phyloP scores from a whole-genome alignment of 30 jellyfish, hydroid and myxozoan species.

The Pelagia noctiluca region DNA sequence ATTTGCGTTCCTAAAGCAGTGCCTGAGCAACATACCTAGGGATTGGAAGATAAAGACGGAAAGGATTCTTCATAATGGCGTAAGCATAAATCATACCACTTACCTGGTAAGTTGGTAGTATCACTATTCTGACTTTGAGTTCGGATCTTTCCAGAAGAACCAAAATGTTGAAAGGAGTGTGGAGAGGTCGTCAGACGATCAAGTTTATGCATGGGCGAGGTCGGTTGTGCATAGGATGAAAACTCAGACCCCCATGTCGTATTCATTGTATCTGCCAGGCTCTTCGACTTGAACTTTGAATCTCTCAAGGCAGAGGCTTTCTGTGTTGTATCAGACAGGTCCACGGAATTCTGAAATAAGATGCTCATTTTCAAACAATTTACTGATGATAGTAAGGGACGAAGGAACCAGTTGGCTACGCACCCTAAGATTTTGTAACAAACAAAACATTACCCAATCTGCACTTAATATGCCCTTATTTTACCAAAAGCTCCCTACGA shows the following conservation, averaged over 20 bases:
- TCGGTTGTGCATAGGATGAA: constrained; percentile 44
- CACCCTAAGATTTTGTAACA: too few relatives aligned
- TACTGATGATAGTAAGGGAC: too few relatives aligned
- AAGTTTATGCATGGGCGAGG: constrained; percentile 17
- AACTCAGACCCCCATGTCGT: constrained; percentile 98
- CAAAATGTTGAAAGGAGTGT: constrained; percentile 68
- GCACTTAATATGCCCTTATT: too few relatives aligned
- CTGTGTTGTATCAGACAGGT: neutral
- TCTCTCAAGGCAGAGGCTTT: neutral
- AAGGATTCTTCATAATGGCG: neutral
- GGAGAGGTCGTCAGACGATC: constrained; percentile 49
- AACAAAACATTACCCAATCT: too few relatives aligned
- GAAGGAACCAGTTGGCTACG: too few relatives aligned
- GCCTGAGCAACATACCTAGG: too few relatives aligned
- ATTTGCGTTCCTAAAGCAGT: too few relatives aligned
- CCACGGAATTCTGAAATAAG: constrained; percentile 2
- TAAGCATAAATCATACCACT: neutral
- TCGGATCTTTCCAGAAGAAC: constrained; percentile 23
- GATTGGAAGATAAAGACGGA: neutral
- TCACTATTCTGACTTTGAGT: constrained; percentile 12
- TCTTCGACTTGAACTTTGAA: neutral
- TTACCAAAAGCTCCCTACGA: too few relatives aligned
- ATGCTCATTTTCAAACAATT: too few relatives aligned
- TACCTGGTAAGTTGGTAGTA: constrained; percentile 17
- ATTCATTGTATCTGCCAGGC: constrained; percentile 45